Conservation (phyloP, 2,113 vertebrate species). For the Aix galericulata region DNA sequence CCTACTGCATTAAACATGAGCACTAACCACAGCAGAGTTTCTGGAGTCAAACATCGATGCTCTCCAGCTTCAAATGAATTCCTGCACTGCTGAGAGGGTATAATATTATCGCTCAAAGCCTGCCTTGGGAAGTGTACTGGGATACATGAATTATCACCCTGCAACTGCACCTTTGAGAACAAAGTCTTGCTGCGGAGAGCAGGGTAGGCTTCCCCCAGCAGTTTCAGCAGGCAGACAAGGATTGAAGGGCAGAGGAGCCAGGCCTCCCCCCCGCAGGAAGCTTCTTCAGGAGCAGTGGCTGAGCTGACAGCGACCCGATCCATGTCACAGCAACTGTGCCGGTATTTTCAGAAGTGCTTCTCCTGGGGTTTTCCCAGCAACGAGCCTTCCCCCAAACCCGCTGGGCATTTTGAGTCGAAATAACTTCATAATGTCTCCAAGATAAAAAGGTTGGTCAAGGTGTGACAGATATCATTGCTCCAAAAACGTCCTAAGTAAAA, state of each 20-base stretch:
- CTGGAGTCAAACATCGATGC: not conserved
- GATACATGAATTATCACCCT: not conserved
- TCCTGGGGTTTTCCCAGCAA: not conserved
- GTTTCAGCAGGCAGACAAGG: not conserved
- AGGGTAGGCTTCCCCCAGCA: not conserved
- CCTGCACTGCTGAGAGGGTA: not conserved
- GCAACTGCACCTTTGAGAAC: not conserved
- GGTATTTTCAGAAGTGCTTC: not conserved
- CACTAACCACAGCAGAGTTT: not conserved
- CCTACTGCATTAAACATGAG: not conserved
- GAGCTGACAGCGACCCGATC: not conserved
- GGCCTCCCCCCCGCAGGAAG: not conserved
- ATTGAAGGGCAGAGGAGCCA: fast-evolving
- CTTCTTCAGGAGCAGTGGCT: not conserved
- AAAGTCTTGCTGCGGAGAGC: not conserved
- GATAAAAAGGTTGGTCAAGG: not conserved
- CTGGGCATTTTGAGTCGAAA: not conserved
- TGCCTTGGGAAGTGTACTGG: not conserved
- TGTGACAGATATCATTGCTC: not conserved
- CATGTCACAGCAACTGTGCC: fast-evolving
- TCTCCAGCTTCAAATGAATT: not conserved
- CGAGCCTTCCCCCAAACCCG: not conserved
- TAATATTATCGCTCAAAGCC: not conserved
- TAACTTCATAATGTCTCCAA: not conserved
- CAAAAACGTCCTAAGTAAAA: not conserved